Conservation (phyloP, 2,888 invertebrate species). For the Tipula unca region DNA sequence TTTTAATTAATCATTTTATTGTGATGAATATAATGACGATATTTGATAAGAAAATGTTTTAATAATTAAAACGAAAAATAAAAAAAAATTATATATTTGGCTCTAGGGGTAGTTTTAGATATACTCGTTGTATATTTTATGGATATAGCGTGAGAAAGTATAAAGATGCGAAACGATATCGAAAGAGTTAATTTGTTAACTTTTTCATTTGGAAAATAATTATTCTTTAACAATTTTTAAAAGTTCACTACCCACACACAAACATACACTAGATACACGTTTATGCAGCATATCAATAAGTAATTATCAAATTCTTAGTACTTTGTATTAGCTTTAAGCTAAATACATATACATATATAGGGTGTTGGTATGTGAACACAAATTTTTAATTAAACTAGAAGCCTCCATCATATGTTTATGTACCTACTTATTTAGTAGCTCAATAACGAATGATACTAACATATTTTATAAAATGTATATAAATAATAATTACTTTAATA, state of each 20-base stretch:
- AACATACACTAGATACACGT: neutral
- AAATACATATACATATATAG: neutral
- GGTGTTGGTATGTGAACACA: neutral
- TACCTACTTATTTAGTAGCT: neutral
- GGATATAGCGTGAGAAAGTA: neutral
- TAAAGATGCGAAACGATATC: neutral
- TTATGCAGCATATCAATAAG: neutral
- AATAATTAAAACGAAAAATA: neutral
- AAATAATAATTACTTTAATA: neutral
- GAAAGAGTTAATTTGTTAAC: neutral
- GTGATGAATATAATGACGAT: neutral
- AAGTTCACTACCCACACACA: neutral
- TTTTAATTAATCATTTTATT: slow-evolving; percentile 9
- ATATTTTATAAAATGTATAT: neutral
- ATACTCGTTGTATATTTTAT: neutral
- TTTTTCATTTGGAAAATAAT: neutral
- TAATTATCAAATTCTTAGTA: neutral
- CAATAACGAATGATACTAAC: neutral
- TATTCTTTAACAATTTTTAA: neutral
- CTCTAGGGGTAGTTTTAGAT: neutral
- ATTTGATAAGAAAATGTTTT: neutral
- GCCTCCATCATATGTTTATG: neutral
- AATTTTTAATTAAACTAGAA: neutral
- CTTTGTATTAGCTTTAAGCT: neutral
- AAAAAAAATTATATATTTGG: neutral